phyloP scores from a whole-genome alignment of 2,888 invertebrate genomes.

The Anthophora plumipes region DNA sequence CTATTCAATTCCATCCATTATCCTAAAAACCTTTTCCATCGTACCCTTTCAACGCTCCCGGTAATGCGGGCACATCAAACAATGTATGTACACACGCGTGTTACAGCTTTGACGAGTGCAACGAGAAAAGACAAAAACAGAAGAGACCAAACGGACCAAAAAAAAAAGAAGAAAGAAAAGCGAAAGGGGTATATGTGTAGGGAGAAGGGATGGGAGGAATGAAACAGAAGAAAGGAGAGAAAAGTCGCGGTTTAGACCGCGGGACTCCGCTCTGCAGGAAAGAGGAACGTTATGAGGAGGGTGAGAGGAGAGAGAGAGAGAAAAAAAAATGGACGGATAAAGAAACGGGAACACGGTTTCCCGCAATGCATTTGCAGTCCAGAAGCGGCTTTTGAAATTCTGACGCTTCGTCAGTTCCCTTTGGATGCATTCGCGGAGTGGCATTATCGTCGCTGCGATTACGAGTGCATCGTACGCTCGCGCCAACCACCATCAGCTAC shows the following conservation, averaged over 20 bases:
- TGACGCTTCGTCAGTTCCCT: slow-evolving; percentile 79
- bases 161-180: background rate
- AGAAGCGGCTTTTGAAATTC: slow-evolving; percentile 77
- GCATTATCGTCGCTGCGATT: slow-evolving; percentile 77
- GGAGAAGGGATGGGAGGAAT: background rate
- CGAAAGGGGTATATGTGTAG: background rate
- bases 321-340: slow-evolving; percentile 48
- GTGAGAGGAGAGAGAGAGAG: slow-evolving; percentile 2
- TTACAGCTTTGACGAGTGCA: slow-evolving; percentile 8
- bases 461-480: slow-evolving; percentile 67
- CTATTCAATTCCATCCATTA: slow-evolving; percentile 16
- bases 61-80: slow-evolving; percentile 21
- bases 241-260: slow-evolving; percentile 39
- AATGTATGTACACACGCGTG: slow-evolving; percentile 9
- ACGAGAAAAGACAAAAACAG: slow-evolving; percentile 18
- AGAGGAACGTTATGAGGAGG: slow-evolving; percentile 11
- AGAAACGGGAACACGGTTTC: slow-evolving; percentile 72
- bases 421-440: slow-evolving; percentile 75
- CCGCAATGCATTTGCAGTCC: slow-evolving; percentile 70
- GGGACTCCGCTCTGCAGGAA: slow-evolving; percentile 11
- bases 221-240: slow-evolving; percentile 13
- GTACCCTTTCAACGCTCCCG: background rate
- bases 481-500: background rate
- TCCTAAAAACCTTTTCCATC: slow-evolving; percentile 7
- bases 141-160: background rate